Evolutionary conservation across 2,888 invertebrate genomes (phyloP).

Genomic region (Dicyrtoma fusca): DNA sequence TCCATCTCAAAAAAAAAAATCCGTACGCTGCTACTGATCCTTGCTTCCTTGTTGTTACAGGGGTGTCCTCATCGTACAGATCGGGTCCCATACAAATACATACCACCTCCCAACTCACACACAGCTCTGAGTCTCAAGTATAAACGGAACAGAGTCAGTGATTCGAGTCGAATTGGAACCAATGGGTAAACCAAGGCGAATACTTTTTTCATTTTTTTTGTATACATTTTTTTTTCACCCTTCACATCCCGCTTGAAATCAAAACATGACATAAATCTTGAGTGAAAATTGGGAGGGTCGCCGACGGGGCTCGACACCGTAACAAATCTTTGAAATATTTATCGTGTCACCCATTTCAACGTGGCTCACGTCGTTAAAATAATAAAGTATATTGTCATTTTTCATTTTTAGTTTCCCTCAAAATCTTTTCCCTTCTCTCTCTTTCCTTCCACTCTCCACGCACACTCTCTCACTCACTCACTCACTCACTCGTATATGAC

Average conservation of each 20-base stretch:
- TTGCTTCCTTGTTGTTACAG: neutral
- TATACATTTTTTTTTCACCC: slow-evolving; percentile 10
- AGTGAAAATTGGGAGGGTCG: slow-evolving; percentile 34
- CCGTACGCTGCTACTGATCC: slow-evolving; percentile 8
- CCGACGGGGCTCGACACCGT: slow-evolving; percentile 19
- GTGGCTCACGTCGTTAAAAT: slow-evolving; percentile 35
- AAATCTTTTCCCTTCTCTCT: slow-evolving; percentile 12
- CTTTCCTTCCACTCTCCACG: slow-evolving; percentile 2
- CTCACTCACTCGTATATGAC: neutral
- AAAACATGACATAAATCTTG: slow-evolving; percentile 38
- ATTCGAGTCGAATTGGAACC: slow-evolving; percentile 29
- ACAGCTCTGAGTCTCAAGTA: too few species aligned
- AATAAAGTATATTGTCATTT: slow-evolving; percentile 28
- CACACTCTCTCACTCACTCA: neutral
- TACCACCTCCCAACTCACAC: too few species aligned
- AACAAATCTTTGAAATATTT: slow-evolving; percentile 38
- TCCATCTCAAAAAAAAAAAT: neutral
- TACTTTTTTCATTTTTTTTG: slow-evolving; percentile 2
- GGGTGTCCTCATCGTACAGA: too few species aligned
- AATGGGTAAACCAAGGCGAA: slow-evolving; percentile 3
- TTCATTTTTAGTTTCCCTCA: slow-evolving; percentile 28
- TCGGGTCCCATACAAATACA: neutral
- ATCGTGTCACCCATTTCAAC: slow-evolving; percentile 36
- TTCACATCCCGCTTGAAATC: slow-evolving; percentile 21
- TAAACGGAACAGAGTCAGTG: neutral